Evolutionary conservation across 2,888 invertebrate species (phyloP).

Genomic region (Harpalus rubripes): DNA sequence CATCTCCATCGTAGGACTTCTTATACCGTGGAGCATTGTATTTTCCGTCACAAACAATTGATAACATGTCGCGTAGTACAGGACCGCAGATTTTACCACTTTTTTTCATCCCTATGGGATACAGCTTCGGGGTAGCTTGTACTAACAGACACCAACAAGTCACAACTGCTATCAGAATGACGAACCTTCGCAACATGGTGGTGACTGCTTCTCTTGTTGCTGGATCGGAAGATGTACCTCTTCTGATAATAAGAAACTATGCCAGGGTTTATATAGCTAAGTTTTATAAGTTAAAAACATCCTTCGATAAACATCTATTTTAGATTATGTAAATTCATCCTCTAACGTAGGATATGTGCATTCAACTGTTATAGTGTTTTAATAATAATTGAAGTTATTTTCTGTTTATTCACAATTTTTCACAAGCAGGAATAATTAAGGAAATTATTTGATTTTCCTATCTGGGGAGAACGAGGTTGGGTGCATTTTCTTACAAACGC

Average conservation of each 20-base stretch:
- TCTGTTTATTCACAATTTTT: too few species aligned
- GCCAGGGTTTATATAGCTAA: too few species aligned
- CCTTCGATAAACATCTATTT: too few species aligned
- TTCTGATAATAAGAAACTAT: too few species aligned
- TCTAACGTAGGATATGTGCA: too few species aligned
- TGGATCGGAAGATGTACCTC: too few species aligned
- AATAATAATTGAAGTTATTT: too few species aligned
- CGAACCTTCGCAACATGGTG: conserved; percentile 42
- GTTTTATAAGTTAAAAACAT: neutral
- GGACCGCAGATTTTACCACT: conserved; percentile 74
- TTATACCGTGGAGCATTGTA: conserved; percentile 75
- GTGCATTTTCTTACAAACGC: too few species aligned
- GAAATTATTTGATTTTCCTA: too few species aligned
- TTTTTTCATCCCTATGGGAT: conserved; percentile 16
- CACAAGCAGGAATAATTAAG: too few species aligned
- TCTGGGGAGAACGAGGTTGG: too few species aligned
- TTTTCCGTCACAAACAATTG: conserved; percentile 74
- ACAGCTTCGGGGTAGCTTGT: conserved; percentile 31
- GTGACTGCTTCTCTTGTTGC: neutral
- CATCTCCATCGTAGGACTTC: conserved; percentile 67
- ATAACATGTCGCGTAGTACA: conserved; percentile 74
- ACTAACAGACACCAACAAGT: conserved; percentile 38
- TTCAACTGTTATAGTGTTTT: neutral
- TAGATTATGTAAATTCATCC: too few species aligned
- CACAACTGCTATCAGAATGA: conserved; percentile 8